phyloP scores from a whole-genome alignment of 2,888 invertebrate species.

The Caenorhabditis drosophilae region DNA sequence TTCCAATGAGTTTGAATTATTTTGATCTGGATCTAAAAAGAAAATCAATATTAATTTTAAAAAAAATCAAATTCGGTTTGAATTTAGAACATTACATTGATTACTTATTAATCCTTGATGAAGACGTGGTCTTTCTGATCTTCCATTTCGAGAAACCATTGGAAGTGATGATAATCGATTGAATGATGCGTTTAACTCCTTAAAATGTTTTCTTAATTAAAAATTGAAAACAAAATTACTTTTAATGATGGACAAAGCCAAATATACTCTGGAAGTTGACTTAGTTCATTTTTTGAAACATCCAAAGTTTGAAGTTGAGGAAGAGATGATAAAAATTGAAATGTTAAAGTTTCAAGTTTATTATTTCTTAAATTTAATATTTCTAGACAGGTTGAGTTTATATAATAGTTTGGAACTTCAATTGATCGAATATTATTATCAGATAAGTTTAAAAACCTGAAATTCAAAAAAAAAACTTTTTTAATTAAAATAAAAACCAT shows the following conservation, averaged over 20 bases:
- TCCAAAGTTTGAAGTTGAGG: slow-evolving; percentile 75
- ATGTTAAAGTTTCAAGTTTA: slow-evolving; percentile 78
- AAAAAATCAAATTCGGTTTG: background rate
- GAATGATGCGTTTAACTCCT: slow-evolving; percentile 45
- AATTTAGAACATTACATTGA: too few species aligned
- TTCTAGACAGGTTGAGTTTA: slow-evolving; percentile 55
- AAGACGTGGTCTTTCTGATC: slow-evolving; percentile 22
- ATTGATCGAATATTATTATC: slow-evolving; percentile 38
- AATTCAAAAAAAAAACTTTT: too few species aligned
- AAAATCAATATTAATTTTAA: background rate
- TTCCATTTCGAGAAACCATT: slow-evolving; percentile 33
- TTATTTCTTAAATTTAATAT: slow-evolving; percentile 90
- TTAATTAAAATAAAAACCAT: too few species aligned
- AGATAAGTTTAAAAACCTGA: slow-evolving; percentile 36
- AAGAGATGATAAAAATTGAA: slow-evolving; percentile 68
- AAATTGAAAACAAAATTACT: too few species aligned
- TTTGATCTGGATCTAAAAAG: background rate
- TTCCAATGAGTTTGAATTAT: slow-evolving; percentile 13
- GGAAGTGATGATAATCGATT: slow-evolving; percentile 44
- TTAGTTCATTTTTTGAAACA: slow-evolving; percentile 90
- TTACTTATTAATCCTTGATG: slow-evolving; percentile 4
- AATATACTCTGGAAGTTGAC: slow-evolving; percentile 81
- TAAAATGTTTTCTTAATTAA: too few species aligned
- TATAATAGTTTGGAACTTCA: slow-evolving; percentile 48
- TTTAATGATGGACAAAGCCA: slow-evolving; percentile 86